Evolutionary conservation across 2,113 vertebrate species (phyloP).

Genomic region (Tragelaphus buxtoni): DNA sequence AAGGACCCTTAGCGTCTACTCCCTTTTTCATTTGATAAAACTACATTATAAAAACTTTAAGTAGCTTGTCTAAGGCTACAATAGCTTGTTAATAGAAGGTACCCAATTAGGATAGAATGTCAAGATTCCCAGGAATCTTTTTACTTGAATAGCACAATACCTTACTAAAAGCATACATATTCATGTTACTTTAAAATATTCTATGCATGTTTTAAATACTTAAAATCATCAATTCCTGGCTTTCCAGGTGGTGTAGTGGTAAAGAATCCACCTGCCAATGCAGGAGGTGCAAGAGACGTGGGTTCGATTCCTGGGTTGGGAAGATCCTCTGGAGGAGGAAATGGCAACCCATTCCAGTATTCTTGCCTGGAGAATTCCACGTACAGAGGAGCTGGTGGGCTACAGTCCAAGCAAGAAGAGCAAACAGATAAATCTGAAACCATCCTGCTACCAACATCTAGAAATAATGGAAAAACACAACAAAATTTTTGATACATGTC

Average conservation of each 20-base stretch:
- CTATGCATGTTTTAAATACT: not conserved
- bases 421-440: not conserved
- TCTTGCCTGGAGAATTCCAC: not conserved
- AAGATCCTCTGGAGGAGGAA: not conserved
- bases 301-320: not conserved
- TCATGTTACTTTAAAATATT: constrained; percentile 28
- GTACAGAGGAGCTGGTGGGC: not conserved
- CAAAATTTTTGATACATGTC: not conserved
- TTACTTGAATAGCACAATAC: not conserved
- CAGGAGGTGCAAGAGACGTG: not conserved
- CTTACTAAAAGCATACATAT: not conserved
- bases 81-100: constrained; percentile 15
- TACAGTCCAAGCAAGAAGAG: not conserved
- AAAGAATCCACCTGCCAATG: not conserved
- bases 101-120: not conserved
- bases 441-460: not conserved
- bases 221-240: not conserved
- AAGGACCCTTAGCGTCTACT: not conserved
- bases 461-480: constrained; percentile 33
- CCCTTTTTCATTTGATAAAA: not conserved
- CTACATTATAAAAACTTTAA: not conserved
- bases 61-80: not conserved
- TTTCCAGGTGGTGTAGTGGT: not conserved
- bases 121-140: not conserved
- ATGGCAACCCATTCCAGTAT: not conserved